Evolutionary conservation across 2,113 vertebrate species (phyloP).

Genomic region (Tachysurus vachellii): DNA sequence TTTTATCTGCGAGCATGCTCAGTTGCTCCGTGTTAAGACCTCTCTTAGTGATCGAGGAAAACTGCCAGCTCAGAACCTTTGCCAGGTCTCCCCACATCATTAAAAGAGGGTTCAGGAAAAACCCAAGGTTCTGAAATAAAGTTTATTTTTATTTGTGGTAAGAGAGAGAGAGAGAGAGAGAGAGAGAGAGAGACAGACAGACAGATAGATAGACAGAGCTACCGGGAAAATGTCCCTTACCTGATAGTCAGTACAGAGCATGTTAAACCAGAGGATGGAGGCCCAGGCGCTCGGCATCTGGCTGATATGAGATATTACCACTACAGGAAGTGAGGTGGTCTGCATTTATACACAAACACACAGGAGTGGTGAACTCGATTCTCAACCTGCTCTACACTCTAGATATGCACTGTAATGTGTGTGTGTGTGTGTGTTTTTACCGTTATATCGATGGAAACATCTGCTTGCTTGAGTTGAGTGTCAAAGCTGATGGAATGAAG

Average conservation of each 20-base stretch:
- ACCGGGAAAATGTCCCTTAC: conserved; percentile 64
- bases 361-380: background rate
- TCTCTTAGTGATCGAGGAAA: conserved; percentile 84
- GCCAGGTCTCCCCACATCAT: conserved; percentile 84
- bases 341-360: background rate
- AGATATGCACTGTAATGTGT: background rate
- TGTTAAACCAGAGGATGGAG: conserved; percentile 91
- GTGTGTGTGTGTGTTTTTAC: conserved; percentile 67
- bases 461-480: conserved; percentile 77
- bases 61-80: conserved; percentile 92
- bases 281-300: conserved; percentile 91
- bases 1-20: conserved; percentile 68
- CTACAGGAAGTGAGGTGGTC: conserved; percentile 76
- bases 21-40: conserved; percentile 85
- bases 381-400: background rate
- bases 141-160: background rate
- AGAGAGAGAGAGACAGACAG: background rate
- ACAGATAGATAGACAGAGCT: background rate
- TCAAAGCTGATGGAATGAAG: conserved; percentile 91
- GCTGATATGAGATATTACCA: conserved; percentile 85
- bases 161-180: background rate
- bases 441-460: conserved; percentile 78
- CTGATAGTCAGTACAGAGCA: conserved; percentile 78
- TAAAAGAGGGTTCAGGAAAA: conserved; percentile 84
- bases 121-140: conserved; percentile 76